phyloP scores from a whole-genome alignment of 2,888 invertebrate species.

The Phymatocera aterrima region DNA sequence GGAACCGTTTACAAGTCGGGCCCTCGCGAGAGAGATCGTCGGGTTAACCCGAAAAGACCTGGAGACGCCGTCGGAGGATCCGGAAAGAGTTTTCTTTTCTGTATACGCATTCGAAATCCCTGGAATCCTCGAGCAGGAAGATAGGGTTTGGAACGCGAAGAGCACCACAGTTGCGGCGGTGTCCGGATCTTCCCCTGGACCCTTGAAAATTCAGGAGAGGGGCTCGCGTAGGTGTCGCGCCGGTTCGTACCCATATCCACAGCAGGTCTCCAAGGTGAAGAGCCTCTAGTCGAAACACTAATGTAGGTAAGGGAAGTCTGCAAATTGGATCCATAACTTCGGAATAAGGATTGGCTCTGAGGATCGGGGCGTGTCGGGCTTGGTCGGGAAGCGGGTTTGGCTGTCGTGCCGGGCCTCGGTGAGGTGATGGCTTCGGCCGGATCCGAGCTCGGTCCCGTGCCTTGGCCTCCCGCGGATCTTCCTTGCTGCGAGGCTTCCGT shows the following conservation, averaged over 20 bases:
- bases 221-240: slow-evolving; percentile 75
- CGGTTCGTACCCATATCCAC: slow-evolving; percentile 84
- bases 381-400: too few relatives aligned
- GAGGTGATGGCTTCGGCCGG: slow-evolving; percentile 65
- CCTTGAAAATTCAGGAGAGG: slow-evolving; percentile 76
- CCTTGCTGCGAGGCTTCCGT: slow-evolving; percentile 61
- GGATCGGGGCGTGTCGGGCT: too few relatives aligned
- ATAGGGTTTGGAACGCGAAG: slow-evolving; percentile 77
- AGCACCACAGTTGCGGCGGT: slow-evolving; percentile 75
- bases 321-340: slow-evolving; percentile 83
- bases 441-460: slow-evolving; percentile 72
- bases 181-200: slow-evolving; percentile 74
- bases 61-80: slow-evolving; percentile 78
- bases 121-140: slow-evolving; percentile 77
- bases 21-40: too few relatives aligned
- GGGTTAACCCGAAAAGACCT: too few relatives aligned
- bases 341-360: too few relatives aligned
- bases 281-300: slow-evolving; percentile 83
- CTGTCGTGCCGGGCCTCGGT: slow-evolving; percentile 80
- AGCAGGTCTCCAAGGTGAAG: slow-evolving; percentile 85
- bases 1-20: too few relatives aligned
- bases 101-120: slow-evolving; percentile 77
- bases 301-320: slow-evolving; percentile 84
- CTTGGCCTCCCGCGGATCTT: slow-evolving; percentile 69
- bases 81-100: slow-evolving; percentile 77